A percentile compares a stretch with the other conserved stretches of the same genome.
These are phyloP conservation scores for Drosophila repleta DNA, from an alignment of 1,140 invertebrate genomes.

Conservation along the genomic window DNA sequence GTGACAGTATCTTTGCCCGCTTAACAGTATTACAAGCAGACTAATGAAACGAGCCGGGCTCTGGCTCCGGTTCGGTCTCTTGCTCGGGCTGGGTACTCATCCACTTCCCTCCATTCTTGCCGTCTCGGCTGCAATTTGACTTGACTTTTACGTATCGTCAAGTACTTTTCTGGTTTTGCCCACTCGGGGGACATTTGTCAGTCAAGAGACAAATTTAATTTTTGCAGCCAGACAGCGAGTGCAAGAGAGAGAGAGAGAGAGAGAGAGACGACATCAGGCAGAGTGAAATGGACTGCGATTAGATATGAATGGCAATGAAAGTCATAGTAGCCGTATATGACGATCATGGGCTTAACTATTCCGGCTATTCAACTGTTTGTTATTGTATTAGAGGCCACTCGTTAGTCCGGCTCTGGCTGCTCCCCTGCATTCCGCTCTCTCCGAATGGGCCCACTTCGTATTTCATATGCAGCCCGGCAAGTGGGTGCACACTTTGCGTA, in stretches of 20 bases:
- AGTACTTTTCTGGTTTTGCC: conserved; percentile 81
- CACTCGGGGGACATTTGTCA: conserved; percentile 83
- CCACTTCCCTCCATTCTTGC: neutral
- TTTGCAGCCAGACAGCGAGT: conserved; percentile 52
- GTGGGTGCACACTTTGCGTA: conserved; percentile 59
- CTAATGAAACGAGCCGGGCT: conserved; percentile 56
- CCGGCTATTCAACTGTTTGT: conserved; percentile 15
- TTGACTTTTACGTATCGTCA: conserved; percentile 83
- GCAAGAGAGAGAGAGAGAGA: neutral
- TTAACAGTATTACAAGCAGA: conserved; percentile 83
- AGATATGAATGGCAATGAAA: conserved; percentile 81
- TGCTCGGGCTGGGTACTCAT: neutral
- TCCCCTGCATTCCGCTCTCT: neutral
- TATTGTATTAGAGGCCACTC: conserved; percentile 35
- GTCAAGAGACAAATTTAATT: conserved; percentile 84
- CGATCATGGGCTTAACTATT: conserved; percentile 38
- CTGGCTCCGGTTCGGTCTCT: neutral
- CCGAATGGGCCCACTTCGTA: conserved; percentile 53
- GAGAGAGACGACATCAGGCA: neutral
- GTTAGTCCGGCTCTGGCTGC: conserved; percentile 7
- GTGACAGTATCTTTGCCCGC: conserved; percentile 82
- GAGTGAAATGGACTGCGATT: conserved; percentile 59
- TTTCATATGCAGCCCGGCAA: conserved; percentile 66
- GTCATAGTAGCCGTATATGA: conserved; percentile 67
- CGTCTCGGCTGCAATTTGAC: conserved; percentile 68